Base-by-base conservation (phyloP, 2,888 invertebrate genomes). In the Sphecodes monilicornis region DNA sequence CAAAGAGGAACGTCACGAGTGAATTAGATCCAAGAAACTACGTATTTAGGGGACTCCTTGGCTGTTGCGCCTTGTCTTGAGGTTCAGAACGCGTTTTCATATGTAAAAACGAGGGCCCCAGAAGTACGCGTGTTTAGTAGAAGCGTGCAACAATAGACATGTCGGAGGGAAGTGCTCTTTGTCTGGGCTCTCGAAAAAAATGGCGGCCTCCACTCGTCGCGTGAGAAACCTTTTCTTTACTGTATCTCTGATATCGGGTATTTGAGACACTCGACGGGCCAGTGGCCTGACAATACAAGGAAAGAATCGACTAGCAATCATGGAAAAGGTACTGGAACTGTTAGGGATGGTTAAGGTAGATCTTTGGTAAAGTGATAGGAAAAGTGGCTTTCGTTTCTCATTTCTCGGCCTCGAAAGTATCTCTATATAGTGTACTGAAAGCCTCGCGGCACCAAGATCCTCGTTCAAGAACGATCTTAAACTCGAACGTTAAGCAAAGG, bases 401-500 rank as follows among this genome's bases (percentile, higher is more conserved):
- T 86, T 85, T 82, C 70, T 79, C 79, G 68, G 70, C 77, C 77
- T 75, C 69, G 69, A 74, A 77, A 81, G 70, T 82, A 79, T 78
- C 76, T 84, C 72, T 76, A 80, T 76, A 80, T 78, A 79, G 76
- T 36, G 50, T 26, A 50, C 54, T 29, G 64, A 70, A 50, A 76
- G 76, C 76, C 83, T 72, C 57, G 57, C 26, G 69, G 72, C 43
- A 36, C 41, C 66, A 60, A n/a, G 74, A 71, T 64, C 71, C 78
- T 78, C 74, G 79, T 80, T 75, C 70, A 76, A 73, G 77, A 80
- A 80, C 82, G 75, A 89, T 85, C 80, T 89, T 77, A 72, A 85
- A 81, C 88, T 76, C 84, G 80, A 90, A 84, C 64, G 82, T 83
- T 81, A 50, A 78, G 86, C 80, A 88, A 90, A 90, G 90, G 89